phyloP scores from a whole-genome alignment of 1,140 invertebrate genomes.

The Whitmania pigra region DNA sequence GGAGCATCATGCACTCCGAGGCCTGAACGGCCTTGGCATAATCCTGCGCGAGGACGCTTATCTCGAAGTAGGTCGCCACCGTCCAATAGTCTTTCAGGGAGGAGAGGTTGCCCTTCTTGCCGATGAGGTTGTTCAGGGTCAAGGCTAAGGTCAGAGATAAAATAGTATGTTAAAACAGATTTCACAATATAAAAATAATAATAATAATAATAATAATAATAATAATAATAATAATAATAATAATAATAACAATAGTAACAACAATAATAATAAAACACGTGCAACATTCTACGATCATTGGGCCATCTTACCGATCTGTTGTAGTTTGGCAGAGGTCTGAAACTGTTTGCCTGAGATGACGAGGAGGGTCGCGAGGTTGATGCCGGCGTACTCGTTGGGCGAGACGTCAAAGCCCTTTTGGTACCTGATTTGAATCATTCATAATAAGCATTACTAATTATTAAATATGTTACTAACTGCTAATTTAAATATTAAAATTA shows the following conservation, averaged over 20 bases:
- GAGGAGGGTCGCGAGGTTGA: slow-evolving; percentile 91
- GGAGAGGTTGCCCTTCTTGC: slow-evolving; percentile 85
- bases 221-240: background rate
- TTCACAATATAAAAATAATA: no score
- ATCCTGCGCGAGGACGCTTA: slow-evolving; percentile 90
- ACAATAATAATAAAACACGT: slow-evolving; percentile 12
- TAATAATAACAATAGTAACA: background rate
- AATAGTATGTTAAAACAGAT: no score
- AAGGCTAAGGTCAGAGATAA: slow-evolving; percentile 52
- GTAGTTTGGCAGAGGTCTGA: slow-evolving; percentile 35
- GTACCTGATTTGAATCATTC: slow-evolving; percentile 52
- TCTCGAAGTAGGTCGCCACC: slow-evolving; percentile 98
- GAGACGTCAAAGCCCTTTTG: slow-evolving; percentile 91
- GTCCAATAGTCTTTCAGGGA: slow-evolving; percentile 96
- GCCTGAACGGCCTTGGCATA: slow-evolving; percentile 93
- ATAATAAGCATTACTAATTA: no score
- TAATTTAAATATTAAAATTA: no score
- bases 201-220: background rate
- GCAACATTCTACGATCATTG: no score
- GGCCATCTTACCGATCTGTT: slow-evolving; percentile 35
- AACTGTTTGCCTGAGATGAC: slow-evolving; percentile 96
- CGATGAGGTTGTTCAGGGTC: slow-evolving; percentile 91
- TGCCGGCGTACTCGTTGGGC: slow-evolving; percentile 96
- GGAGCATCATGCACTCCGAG: slow-evolving; percentile 94
- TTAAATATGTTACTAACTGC: no score